Evolutionary conservation across 2,888 invertebrate species (phyloP).

Genomic region (Hypsopygia costalis): DNA sequence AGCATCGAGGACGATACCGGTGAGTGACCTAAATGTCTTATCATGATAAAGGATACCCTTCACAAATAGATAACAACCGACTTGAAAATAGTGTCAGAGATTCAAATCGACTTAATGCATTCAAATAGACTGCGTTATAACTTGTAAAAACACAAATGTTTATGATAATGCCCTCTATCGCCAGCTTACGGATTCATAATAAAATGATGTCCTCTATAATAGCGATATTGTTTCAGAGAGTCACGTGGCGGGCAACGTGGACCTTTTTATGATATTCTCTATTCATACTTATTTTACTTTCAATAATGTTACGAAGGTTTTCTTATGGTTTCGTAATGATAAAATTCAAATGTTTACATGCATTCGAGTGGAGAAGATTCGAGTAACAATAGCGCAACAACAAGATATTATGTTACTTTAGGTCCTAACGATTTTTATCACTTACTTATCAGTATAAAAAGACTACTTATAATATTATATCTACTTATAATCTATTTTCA

Average conservation of each 20-base stretch:
- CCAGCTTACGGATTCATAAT: slow-evolving; percentile 61
- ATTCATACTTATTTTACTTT: too few relatives aligned
- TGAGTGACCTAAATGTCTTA: slow-evolving; percentile 7
- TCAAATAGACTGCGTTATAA: slow-evolving; percentile 35
- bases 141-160: slow-evolving; percentile 38
- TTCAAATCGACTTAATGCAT: slow-evolving; percentile 8
- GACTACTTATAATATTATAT: too few relatives aligned
- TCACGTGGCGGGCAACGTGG: slow-evolving; percentile 61
- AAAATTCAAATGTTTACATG: too few relatives aligned
- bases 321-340: too few relatives aligned
- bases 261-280: too few relatives aligned
- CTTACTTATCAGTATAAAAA: too few relatives aligned
- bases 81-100: slow-evolving; percentile 4
- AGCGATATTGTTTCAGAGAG: slow-evolving; percentile 36
- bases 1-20: not conserved
- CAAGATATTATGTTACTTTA: too few relatives aligned
- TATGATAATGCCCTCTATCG: slow-evolving; percentile 48
- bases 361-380: too few relatives aligned
- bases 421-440: too few relatives aligned
- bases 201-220: slow-evolving; percentile 53
- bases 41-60: slow-evolving; percentile 6
- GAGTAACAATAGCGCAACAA: too few relatives aligned
- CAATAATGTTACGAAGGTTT: too few relatives aligned
- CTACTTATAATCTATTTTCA: too few relatives aligned
- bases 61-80: not conserved